These are phyloP conservation scores for Silurus aristotelis DNA, from an alignment of 2,797 vertebrate genomes.

Conservation along the genomic window DNA sequence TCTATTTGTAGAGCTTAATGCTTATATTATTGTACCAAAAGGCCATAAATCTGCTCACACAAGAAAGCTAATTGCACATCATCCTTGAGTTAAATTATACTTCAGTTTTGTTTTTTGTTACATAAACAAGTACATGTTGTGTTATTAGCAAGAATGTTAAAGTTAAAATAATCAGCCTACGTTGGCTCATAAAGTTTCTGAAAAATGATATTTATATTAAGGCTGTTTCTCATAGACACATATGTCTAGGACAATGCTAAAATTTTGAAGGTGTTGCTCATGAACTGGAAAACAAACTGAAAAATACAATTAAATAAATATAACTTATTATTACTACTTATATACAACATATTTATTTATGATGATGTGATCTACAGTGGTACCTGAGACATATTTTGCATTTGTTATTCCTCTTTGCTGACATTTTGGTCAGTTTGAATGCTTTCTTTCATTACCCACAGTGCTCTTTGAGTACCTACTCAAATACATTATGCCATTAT, in stretches of 20 bases:
- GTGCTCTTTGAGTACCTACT: background rate
- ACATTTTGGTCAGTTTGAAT: background rate
- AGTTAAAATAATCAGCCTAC: background rate
- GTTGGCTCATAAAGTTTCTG: background rate
- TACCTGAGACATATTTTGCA: background rate
- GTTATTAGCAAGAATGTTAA: constrained; percentile 7
- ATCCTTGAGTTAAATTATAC: background rate
- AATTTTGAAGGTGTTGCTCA: background rate
- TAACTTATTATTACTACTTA: too few relatives aligned
- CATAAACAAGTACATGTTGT: constrained; percentile 4
- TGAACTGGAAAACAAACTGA: background rate
- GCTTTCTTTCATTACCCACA: background rate
- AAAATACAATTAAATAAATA: too few relatives aligned
- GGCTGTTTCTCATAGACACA: background rate
- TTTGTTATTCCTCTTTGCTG: background rate
- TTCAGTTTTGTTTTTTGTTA: background rate
- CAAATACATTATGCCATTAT: too few relatives aligned
- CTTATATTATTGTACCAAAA: background rate
- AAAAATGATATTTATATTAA: background rate
- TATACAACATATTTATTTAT: background rate
- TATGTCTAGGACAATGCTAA: background rate
- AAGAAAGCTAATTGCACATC: background rate
- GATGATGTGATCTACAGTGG: background rate
- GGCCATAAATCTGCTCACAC: background rate
- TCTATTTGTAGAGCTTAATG: background rate